Evolutionary conservation across 2,888 invertebrate species (phyloP), one percentile per base, ranked within the genome.

Genomic region (Campoletis raptor): DNA sequence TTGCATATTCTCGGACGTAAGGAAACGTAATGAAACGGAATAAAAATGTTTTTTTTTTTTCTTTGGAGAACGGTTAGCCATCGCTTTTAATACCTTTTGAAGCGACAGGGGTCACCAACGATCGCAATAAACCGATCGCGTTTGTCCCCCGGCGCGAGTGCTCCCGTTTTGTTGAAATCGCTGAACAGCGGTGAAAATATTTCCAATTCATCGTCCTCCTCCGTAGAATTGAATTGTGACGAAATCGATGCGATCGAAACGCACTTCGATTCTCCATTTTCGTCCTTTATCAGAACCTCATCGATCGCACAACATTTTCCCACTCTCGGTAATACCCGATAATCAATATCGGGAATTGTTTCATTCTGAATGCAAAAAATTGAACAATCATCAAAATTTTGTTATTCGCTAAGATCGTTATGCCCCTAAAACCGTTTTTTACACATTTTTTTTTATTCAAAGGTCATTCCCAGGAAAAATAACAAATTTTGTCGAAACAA

Each of bases 31-130:
- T 10, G 18, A 36, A 30, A 18, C 18, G 0, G 12, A 36, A 64
- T 37, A 37, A 37, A 30, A 24, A 37, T 18, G 24, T 3, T 42
- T 30, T 15, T 3, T 42, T 30, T 15, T 30, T 70, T n/a, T 52
- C 69, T 40, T 21, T n/a, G 15, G 24, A 12, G 21, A 12, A 30
- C 30, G 1, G 30, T 21, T 70, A 3, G 15, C 18, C 24, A 30
- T 2, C 8, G 30, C 36, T 4, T 12, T 12, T 48, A 37, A 57
- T 77, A 96, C 96, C 95, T 96, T 92, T 95, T 95, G 91, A 95
- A 95, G 88, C 90, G 91, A 92, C 96, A 96, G 69, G 96, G 96
- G 90, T 95, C 95, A 36, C 96, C 96, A 69, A 96, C 95, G 69
- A 96, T 94, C 1, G 96, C 95, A 87, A 96, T 95, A 89, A 95